Percentiles rank a stretch among this genome's conserved stretches.
Evolutionary conservation across 2,888 invertebrate genomes (phyloP).

Genomic region (Epinotia ramella): DNA sequence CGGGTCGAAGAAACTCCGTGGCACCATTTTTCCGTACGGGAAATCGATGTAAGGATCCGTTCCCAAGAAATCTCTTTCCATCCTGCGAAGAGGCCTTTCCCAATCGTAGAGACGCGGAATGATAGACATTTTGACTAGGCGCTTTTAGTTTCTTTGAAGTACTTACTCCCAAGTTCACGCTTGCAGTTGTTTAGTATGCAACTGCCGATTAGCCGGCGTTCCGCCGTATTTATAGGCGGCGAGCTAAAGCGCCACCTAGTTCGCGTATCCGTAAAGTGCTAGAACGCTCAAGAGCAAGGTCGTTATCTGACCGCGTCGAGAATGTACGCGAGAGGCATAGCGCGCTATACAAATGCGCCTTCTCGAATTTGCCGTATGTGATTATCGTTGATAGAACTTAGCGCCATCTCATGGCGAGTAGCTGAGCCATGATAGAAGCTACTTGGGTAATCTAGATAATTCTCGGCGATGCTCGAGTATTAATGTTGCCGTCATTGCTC

Average conservation of each 20-base stretch:
- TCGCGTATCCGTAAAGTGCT: constrained; percentile 42
- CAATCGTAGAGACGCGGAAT: constrained; percentile 66
- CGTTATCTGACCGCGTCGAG: constrained; percentile 45
- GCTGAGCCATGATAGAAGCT: constrained; percentile 47
- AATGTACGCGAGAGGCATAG: constrained; percentile 40
- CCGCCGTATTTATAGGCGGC: constrained; percentile 56
- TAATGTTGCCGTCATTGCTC: constrained; percentile 1
- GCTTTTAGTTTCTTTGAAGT: constrained; percentile 7
- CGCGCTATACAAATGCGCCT: background rate
- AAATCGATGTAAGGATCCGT: constrained; percentile 57
- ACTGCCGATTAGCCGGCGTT: constrained; percentile 43
- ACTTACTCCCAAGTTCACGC: constrained; percentile 32
- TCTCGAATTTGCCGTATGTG: constrained; percentile 41
- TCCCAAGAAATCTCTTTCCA: constrained; percentile 68
- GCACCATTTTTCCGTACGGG: constrained; percentile 54
- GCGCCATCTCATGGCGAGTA: constrained; percentile 63
- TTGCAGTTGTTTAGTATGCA: constrained; percentile 33
- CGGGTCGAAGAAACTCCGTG: constrained; percentile 51
- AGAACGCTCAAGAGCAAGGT: constrained; percentile 57
- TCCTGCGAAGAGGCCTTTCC: constrained; percentile 66
- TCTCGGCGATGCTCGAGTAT: background rate
- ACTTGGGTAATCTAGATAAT: constrained; percentile 34
- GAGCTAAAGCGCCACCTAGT: constrained; percentile 59
- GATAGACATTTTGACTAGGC: constrained; percentile 67
- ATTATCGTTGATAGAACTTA: constrained; percentile 13